Evolutionary conservation across 1,140 invertebrate genomes (phyloP).

Genomic region (Diorhabda elongata): DNA sequence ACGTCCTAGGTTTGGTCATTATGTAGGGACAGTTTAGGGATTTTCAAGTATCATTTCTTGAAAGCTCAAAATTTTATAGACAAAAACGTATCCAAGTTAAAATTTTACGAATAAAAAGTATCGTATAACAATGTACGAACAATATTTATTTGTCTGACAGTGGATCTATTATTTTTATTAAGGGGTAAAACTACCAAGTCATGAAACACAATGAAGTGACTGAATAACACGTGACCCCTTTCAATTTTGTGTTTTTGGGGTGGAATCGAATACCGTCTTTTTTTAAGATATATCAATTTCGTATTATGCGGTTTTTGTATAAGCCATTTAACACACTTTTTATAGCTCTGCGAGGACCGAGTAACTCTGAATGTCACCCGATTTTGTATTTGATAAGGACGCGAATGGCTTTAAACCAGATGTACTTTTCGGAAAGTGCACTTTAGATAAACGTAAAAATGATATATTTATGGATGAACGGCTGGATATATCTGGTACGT

Average conservation of each 20-base stretch:
- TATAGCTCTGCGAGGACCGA: constrained; percentile 17
- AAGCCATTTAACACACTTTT: constrained; percentile 37
- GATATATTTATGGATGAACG: constrained; percentile 15
- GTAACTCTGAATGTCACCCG: constrained; percentile 11
- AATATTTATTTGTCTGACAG: too few species aligned
- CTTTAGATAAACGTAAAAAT: constrained; percentile 18
- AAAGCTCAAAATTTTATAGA: too few species aligned
- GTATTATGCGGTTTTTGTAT: constrained; percentile 34
- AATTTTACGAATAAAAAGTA: too few species aligned
- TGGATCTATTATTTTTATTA: constrained; percentile 15
- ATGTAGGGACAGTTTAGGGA: too few species aligned
- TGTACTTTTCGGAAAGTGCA: constrained; percentile 17
- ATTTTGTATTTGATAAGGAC: constrained; percentile 15
- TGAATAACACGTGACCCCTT: constrained; percentile 35
- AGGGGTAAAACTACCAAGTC: constrained; percentile 37
- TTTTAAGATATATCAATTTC: constrained; percentile 36
- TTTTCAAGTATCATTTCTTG: too few species aligned
- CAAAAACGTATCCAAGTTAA: too few species aligned
- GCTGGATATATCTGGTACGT: background rate
- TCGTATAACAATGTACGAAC: too few species aligned
- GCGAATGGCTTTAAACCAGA: constrained; percentile 13
- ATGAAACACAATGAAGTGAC: constrained; percentile 38
- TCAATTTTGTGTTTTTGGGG: constrained; percentile 33
- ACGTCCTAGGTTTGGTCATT: too few species aligned
- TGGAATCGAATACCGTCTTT: constrained; percentile 22